Conservation (phyloP, 2,888 invertebrate genomes). For the Erannis defoliaria region DNA sequence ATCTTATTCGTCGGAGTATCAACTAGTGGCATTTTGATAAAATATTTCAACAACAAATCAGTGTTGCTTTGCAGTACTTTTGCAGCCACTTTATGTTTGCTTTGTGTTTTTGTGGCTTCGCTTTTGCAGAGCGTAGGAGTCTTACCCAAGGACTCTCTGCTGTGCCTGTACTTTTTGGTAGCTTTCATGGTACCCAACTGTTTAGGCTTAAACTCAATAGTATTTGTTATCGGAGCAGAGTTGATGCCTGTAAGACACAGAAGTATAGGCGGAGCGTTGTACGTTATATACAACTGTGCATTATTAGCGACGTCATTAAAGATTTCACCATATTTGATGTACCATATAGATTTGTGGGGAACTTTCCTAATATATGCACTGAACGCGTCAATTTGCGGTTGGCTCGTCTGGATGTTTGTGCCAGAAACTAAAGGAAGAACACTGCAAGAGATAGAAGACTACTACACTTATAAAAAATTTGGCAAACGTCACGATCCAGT, state of each 20-base stretch:
- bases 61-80: constrained; percentile 33
- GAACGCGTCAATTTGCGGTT: constrained; percentile 30
- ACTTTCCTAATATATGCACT: constrained; percentile 39
- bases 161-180: constrained; percentile 37
- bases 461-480: constrained; percentile 35
- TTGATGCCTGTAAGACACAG: constrained; percentile 47
- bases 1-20: constrained; percentile 31
- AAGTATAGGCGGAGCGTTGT: constrained; percentile 42
- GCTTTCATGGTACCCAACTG: constrained; percentile 35
- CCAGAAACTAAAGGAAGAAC: constrained; percentile 44
- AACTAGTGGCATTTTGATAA: constrained; percentile 30
- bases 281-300: constrained; percentile 36
- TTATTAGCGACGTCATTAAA: constrained; percentile 39
- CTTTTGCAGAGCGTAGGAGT: constrained; percentile 31
- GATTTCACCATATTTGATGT: constrained; percentile 41
- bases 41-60: constrained; percentile 41
- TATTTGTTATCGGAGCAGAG: constrained; percentile 38
- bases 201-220: constrained; percentile 34
- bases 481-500: not conserved
- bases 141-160: constrained; percentile 35
- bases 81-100: constrained; percentile 27
- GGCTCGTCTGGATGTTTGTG: constrained; percentile 39
- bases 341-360: constrained; percentile 40
- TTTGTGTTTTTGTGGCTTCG: constrained; percentile 23
- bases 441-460: constrained; percentile 44